Evolutionary conservation across 1,140 invertebrate species (phyloP).

Genomic region (Atta colombica): DNA sequence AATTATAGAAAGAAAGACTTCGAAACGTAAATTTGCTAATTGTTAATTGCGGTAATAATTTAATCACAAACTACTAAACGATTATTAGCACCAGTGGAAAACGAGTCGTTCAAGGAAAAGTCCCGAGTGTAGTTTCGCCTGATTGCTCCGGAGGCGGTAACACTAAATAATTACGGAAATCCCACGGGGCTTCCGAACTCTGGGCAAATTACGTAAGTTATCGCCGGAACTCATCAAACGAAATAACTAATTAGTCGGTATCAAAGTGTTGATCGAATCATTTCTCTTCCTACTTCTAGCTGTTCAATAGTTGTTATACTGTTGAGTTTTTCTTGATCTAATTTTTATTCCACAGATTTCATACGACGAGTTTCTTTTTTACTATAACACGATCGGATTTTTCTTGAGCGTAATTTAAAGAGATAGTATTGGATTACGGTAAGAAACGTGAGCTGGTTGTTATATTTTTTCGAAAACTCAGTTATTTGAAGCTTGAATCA

Average conservation of each 20-base stretch:
- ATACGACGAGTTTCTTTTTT: background rate
- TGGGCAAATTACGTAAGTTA: constrained; percentile 52
- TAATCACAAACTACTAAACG: constrained; percentile 40
- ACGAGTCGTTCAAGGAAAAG: constrained; percentile 18
- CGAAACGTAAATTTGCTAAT: background rate
- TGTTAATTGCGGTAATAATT: background rate
- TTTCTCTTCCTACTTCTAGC: background rate
- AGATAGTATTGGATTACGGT: background rate
- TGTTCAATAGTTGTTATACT: too few relatives aligned
- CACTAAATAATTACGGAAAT: constrained; percentile 44
- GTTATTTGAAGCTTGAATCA: background rate
- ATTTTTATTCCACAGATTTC: background rate
- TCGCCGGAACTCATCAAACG: background rate
- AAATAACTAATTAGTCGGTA: constrained; percentile 37
- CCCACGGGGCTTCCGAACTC: constrained; percentile 28
- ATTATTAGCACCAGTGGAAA: constrained; percentile 20
- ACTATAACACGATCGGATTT: background rate
- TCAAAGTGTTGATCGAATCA: background rate
- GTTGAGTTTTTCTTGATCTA: background rate
- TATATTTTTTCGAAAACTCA: background rate
- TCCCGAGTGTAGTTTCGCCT: background rate
- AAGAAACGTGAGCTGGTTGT: background rate
- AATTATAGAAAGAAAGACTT: background rate
- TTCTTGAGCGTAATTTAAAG: background rate
- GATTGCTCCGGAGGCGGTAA: constrained; percentile 21